A percentile compares a stretch with the other conserved stretches of the same genome.
Conservation (phyloP, 2,797 vertebrate species). For the Sebastes steindachneri region DNA sequence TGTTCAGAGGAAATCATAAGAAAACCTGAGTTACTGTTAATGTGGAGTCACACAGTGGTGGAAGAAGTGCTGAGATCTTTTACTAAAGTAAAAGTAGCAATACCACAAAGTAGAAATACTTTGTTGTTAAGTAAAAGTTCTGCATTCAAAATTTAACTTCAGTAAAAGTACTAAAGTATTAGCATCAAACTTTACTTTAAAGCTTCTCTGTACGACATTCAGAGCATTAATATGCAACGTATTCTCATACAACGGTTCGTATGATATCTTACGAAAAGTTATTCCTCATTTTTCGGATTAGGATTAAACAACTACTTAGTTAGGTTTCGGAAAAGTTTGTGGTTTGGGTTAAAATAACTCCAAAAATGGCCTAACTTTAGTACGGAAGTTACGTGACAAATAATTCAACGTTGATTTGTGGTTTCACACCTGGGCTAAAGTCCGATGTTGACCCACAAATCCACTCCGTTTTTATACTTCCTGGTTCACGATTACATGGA, state of each 20-base stretch:
- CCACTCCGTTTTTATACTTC: not conserved
- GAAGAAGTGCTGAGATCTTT: not conserved
- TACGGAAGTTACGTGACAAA: not conserved
- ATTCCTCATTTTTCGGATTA: not conserved
- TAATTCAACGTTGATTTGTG: not conserved
- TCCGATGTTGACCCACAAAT: accelerated
- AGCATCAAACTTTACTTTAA: not conserved
- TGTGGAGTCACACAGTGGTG: not conserved
- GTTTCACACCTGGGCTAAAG: not conserved
- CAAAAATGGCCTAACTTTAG: not conserved
- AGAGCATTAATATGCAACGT: not conserved
- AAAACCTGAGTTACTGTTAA: not conserved
- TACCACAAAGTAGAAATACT: not conserved
- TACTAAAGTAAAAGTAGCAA: not conserved
- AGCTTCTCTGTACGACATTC: not conserved
- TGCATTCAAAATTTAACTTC: not conserved
- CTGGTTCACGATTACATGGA: not conserved
- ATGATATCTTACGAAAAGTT: not conserved
- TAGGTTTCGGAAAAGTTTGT: not conserved
- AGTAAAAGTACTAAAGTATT: not conserved
- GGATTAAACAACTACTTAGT: no score
- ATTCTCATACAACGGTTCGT: no score
- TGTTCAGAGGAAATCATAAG: conserved; percentile 16
- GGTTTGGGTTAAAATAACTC: not conserved
- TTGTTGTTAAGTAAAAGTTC: not conserved